These are phyloP conservation scores for Pseudomyrmex cubaensis DNA, from an alignment of 1,140 invertebrate genomes.

Conservation along the genomic window DNA sequence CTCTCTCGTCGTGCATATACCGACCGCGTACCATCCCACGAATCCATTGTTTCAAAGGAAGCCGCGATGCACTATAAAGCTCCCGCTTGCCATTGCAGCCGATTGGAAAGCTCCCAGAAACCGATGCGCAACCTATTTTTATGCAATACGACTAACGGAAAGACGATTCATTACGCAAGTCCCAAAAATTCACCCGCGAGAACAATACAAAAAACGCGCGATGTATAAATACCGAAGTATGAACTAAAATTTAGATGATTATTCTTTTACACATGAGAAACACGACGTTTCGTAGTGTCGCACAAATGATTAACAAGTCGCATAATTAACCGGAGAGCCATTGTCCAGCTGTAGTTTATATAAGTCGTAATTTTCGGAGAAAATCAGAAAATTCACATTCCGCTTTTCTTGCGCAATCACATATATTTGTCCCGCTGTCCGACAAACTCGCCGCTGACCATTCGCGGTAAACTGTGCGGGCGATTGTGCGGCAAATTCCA, in stretches of 20 bases:
- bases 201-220: not conserved
- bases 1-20: constrained; percentile 4
- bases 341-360: constrained; percentile 10
- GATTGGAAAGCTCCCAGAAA: constrained; percentile 32
- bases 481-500: constrained; percentile 35
- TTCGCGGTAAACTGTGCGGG: constrained; percentile 20
- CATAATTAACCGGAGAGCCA: not conserved
- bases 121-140: constrained; percentile 15
- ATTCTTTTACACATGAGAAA: too few relatives aligned
- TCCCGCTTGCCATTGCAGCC: constrained; percentile 7
- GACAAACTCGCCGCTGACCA: constrained; percentile 8
- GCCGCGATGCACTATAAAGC: constrained; percentile 18
- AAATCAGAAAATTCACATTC: constrained; percentile 9
- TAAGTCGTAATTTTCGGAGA: not conserved
- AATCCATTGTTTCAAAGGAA: constrained; percentile 37
- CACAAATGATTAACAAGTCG: not conserved
- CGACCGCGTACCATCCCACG: not conserved
- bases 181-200: not conserved
- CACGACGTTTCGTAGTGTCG: too few relatives aligned
- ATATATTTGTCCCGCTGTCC: constrained; percentile 25
- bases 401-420: not conserved
- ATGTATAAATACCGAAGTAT: not conserved
- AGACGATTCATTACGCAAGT: not conserved
- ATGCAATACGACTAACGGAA: constrained; percentile 9
- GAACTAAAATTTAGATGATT: too few relatives aligned